Base-by-base conservation (phyloP, 2,797 vertebrate genomes). In the Odontamblyopus lacepedii region DNA sequence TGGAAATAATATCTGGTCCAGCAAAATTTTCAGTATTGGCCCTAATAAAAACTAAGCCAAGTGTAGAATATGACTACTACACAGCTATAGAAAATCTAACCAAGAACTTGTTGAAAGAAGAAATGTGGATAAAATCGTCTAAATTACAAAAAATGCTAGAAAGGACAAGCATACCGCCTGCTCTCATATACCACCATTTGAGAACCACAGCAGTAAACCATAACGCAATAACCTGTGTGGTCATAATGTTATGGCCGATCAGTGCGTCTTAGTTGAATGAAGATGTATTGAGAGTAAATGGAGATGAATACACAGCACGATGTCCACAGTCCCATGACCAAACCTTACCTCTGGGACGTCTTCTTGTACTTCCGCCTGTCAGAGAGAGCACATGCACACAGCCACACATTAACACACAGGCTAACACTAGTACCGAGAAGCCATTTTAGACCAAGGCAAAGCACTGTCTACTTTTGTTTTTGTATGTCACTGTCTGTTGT, bases 351-450 rank as follows among this genome's bases (percentile, higher is more conserved):
- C 94, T 99, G 97, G 76, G 97, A 99, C 2, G 96, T 98, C 96
- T 98, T 99, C 96, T 98, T 99, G 85, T 99, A 99, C 93, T 99
- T 99, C 92, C 97, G 96, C 96, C 97, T 98, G 88, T 26, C 85
- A 83, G 77, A 89, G 44, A 87, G 78, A 88, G 84, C 72, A 91
- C 85, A 92, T 72, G 89, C 55, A 69, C 60, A 73, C 1, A 73
- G 70, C 88, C 72, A 87, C 77, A 70, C 19, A 69, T 70, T 0
- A 1, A 68, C 65, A 69, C 35, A 71, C 29, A 27, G 1, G 62
- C 51, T 30, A 41, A 12, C 56, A 15, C 27, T 29, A 57, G 55
- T 3, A 26, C 9, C 5, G 27, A 60, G 27, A 29, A 30, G 57
- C 57, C 57, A 30, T 30, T 57, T 56, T 12, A 55, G 19, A 23